Evolutionary conservation across 2,113 vertebrate genomes (phyloP), one percentile per base, ranked within the genome.

Genomic region (Brienomyrus brachyistius): DNA sequence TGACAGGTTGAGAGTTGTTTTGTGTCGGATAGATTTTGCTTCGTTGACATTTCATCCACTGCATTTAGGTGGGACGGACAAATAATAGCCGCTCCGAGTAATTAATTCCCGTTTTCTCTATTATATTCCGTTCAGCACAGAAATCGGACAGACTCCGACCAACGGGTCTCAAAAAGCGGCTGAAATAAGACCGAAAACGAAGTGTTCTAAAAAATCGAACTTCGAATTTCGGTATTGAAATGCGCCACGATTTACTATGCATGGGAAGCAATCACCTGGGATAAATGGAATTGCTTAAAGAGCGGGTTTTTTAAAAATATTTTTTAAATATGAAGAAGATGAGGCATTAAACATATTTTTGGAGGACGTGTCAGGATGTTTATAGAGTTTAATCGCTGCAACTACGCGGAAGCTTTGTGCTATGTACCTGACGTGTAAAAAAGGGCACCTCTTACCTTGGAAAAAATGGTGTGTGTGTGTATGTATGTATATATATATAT

Each of bases 1-100:
- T 90, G 89, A 90, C 88, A 91, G 77, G 86, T 87, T 90, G 90
- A 52, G 87, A 86, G 90, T 62, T 84, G 62, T 91, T 88, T 91
- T 52, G 87, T 87, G 77, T 54, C 35, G 45, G 50, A 87, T 90
- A 88, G 91, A 88, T 90, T 91, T 90, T 54, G 45, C 11, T 86
- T 82, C 85, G 27, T 86, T 3, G 48, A 91, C 86, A 82, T 91
- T 89, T 62, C 50, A 62, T 87, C 50, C 87, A 10, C 48, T 84
- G 88, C 80, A 91, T 91, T 91, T 88, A 89, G 48, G 82, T 62
- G 77, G 9, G 10, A 52, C 48, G 40, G 62, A 90, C 91, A 88
- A 91, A 91, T 88, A 91, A 92, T 87, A 70, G 80, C 86, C 62
- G 43, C 88, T 84, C 10, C 40, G 27, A 88, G 59, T 86, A 90